phyloP scores from a whole-genome alignment of 2,797 vertebrate species.

The Rhynchonycteris naso region DNA sequence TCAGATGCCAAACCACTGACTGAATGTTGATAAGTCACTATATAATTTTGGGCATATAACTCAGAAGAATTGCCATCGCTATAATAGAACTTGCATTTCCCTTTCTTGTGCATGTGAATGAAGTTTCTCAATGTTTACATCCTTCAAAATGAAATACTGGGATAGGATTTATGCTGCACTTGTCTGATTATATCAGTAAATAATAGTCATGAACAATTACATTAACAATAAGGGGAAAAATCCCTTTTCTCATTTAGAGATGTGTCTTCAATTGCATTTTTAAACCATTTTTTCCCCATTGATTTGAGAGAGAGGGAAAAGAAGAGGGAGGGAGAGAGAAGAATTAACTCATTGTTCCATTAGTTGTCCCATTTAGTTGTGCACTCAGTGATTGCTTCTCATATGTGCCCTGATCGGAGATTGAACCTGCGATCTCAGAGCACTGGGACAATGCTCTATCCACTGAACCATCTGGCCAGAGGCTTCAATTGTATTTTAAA shows the following conservation, averaged over 20 bases:
- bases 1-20: not conserved
- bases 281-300: no score
- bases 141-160: not conserved
- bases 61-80: not conserved
- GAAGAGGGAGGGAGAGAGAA: no score
- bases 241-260: not conserved
- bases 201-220: not conserved
- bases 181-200: not conserved
- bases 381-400: no score
- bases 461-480: no score
- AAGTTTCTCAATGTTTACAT: conserved; percentile 1
- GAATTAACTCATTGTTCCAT: no score
- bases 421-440: no score
- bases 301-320: no score
- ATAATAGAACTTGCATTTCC: not conserved
- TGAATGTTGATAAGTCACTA: not conserved
- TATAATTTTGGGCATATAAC: not conserved
- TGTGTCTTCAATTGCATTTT: not conserved
- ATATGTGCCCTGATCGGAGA: no score
- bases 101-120: not conserved
- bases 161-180: not conserved
- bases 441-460: no score
- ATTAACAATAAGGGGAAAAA: not conserved
- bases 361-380: no score
- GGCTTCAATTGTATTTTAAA: not conserved